These are phyloP conservation scores for Acropora tenuis DNA, from an alignment of 64 coral and sea anemone species.

Conservation along the genomic window DNA sequence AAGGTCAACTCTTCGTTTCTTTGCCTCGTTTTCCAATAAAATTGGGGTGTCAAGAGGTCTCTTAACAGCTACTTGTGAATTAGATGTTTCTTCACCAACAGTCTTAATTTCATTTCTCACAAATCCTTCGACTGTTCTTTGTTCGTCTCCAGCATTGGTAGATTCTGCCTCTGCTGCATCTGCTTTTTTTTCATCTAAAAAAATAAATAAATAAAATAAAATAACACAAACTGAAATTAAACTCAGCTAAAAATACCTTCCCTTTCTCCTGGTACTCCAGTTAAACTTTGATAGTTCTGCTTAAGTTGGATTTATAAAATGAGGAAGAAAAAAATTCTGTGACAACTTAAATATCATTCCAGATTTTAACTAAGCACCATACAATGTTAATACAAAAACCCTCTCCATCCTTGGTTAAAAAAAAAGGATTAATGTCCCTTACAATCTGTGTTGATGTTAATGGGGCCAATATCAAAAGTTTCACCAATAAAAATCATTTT, in stretches of 20 bases:
- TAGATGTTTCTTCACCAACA: slow-evolving; percentile 77
- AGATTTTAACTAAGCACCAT: no score
- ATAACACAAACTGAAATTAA: neutral
- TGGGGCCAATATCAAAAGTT: no score
- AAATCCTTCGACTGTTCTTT: slow-evolving; percentile 22
- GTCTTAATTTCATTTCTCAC: slow-evolving; percentile 80
- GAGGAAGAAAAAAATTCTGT: no score
- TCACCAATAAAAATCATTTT: no score
- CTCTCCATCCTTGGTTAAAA: no score
- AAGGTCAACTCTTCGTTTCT: slow-evolving; percentile 80
- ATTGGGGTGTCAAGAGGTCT: slow-evolving; percentile 63
- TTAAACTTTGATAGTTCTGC: no score
- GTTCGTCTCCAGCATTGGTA: slow-evolving; percentile 25
- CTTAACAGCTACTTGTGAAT: slow-evolving; percentile 70
- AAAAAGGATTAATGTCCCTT: no score
- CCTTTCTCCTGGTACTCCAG: neutral
- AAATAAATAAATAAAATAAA: neutral
- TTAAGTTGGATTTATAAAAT: neutral
- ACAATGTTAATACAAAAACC: no score
- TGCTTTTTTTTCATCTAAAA: slow-evolving; percentile 82
- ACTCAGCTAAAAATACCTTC: neutral
- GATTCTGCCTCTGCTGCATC: slow-evolving; percentile 68
- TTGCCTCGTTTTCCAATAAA: slow-evolving; percentile 59
- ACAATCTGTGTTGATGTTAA: no score
- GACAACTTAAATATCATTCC: no score